Conservation (phyloP, 2,888 invertebrate genomes). For the Parascotia fuliginaria region DNA sequence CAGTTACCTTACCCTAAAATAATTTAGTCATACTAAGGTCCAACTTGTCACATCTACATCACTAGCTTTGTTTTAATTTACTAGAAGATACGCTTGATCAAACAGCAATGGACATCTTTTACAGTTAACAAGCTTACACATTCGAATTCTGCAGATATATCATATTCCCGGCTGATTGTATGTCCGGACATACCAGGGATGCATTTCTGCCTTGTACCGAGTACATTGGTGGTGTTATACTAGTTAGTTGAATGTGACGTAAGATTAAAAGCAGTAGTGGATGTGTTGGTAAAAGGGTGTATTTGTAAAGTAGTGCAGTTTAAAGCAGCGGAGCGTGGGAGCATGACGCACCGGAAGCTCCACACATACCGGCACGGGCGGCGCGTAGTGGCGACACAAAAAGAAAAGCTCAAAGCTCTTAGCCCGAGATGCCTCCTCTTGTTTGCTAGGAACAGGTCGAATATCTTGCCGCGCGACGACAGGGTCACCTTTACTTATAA, state of each 20-base stretch:
- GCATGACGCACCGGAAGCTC: conserved; percentile 52
- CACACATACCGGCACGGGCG: conserved; percentile 39
- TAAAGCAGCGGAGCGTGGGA: conserved; percentile 47
- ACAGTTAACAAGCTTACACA: neutral
- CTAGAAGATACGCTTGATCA: neutral
- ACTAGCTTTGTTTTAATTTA: conserved; percentile 5
- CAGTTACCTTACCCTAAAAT: conserved; percentile 15
- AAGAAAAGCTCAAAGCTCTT: conserved; percentile 11
- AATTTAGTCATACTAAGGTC: conserved; percentile 3
- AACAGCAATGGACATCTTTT: conserved; percentile 30
- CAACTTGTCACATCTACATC: conserved; percentile 19
- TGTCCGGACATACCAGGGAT: conserved; percentile 55
- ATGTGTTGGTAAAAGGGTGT: conserved; percentile 24
- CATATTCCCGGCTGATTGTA: conserved; percentile 18
- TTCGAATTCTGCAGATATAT: conserved; percentile 7
- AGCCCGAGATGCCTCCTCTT: conserved; percentile 4
- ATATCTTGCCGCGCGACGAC: neutral
- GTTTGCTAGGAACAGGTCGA: conserved; percentile 14
- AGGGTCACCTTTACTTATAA: neutral
- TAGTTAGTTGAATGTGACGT: neutral
- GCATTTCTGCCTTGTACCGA: conserved; percentile 30
- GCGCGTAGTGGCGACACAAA: conserved; percentile 16
- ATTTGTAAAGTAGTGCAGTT: conserved; percentile 16
- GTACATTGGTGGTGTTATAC: conserved; percentile 22
- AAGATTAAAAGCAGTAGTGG: conserved; percentile 25